phyloP scores from a whole-genome alignment of 64 coral and sea anemone genomes.

The Catalaphyllia jardinei region DNA sequence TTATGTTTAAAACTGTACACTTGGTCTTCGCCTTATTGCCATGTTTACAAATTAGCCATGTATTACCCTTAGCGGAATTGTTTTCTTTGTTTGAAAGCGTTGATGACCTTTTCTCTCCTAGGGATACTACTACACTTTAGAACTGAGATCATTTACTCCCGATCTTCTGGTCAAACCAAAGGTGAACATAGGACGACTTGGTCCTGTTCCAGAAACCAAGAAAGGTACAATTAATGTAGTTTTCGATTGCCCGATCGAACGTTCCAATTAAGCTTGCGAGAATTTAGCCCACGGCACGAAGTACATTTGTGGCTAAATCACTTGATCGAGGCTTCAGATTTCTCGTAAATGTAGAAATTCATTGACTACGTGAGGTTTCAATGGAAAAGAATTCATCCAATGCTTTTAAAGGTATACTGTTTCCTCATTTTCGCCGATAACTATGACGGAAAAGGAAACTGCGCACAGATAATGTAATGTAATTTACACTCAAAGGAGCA shows the following conservation, averaged over 20 bases:
- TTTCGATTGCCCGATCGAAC: neutral
- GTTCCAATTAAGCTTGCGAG: neutral
- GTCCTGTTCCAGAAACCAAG: slow-evolving; percentile 47
- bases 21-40: no score
- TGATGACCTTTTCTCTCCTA: slow-evolving; percentile 22
- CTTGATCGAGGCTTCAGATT: neutral
- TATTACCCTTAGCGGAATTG: neutral
- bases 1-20: neutral
- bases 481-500: neutral
- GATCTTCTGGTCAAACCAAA: slow-evolving; percentile 48
- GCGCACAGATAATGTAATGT: neutral
- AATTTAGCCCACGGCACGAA: neutral
- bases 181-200: slow-evolving; percentile 38
- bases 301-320: neutral
- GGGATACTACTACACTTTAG: slow-evolving; percentile 29
- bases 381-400: neutral
- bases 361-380: neutral
- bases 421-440: slow-evolving; percentile 7
- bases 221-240: slow-evolving; percentile 43
- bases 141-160: slow-evolving; percentile 15
- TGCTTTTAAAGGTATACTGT: neutral
- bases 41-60: neutral
- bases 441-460: neutral
- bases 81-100: neutral
- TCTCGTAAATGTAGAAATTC: neutral